A percentile compares a stretch with the other conserved stretches of the same genome.
phyloP scores from a whole-genome alignment of 2,113 vertebrate species.

The Psettodes erumei region DNA sequence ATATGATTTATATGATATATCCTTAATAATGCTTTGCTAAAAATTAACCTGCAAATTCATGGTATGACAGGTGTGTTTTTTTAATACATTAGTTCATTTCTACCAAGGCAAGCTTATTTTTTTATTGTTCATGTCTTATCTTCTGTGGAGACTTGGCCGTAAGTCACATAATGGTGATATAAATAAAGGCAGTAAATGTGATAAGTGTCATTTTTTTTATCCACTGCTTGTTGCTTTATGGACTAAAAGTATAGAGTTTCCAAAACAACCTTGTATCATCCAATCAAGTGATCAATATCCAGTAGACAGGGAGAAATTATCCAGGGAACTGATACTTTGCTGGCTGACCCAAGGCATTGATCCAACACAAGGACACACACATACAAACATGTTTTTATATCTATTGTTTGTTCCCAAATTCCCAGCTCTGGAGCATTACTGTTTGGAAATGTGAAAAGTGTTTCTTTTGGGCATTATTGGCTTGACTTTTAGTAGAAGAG shows the following conservation, averaged over 20 bases:
- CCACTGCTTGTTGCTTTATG: neutral
- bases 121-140: neutral
- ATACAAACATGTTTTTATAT: neutral
- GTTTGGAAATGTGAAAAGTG: neutral
- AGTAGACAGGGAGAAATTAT: conserved; percentile 32
- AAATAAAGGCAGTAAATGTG: conserved; percentile 34
- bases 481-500: neutral
- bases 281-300: conserved; percentile 47
- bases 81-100: too few relatives aligned
- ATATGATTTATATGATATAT: neutral
- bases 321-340: conserved; percentile 11
- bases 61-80: too few relatives aligned
- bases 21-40: neutral
- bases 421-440: neutral
- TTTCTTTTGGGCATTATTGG: conserved; percentile 8
- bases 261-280: conserved; percentile 40
- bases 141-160: neutral
- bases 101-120: neutral
- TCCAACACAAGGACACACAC: conserved; percentile 10
- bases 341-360: conserved; percentile 24
- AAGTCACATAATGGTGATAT: neutral
- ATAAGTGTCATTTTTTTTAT: conserved; percentile 46
- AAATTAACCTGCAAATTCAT: neutral
- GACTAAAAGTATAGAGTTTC: conserved; percentile 60
- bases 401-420: neutral